Base-by-base conservation (phyloP, 2,113 vertebrate species). In the Sturnira hondurensis region DNA sequence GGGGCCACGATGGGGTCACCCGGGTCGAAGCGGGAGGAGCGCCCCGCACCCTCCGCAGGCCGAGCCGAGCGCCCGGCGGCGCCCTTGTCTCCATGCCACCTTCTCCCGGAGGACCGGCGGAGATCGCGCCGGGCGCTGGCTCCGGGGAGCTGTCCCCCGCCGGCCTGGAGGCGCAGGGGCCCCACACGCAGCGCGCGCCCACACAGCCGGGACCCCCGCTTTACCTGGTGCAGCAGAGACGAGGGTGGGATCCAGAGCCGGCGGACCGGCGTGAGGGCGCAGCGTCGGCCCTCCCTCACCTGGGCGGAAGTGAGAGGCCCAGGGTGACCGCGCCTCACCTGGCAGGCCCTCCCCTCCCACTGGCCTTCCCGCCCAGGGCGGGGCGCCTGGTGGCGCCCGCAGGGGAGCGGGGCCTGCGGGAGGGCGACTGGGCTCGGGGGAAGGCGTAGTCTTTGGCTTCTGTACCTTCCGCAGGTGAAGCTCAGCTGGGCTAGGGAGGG, bases 281-380 rank as follows among this genome's bases (percentile, higher is more conserved):
- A 10, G 38, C n/a, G 52, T 4, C 54, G 14, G 47, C 73, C 78
- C 82, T 82, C 11, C 73, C 96, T 96, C 91, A 97, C 96, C 97
- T 97, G 97, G 93, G 91, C 96, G 97, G 96, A 97, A 97, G 95
- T 94, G 91, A n/a, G 71, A 61, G 87, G 81, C 94, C 58, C 33
- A 0, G 73, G 70, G 85, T n/a, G 83, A 36, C 77, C 81, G 88
- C 94, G 86, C 96, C 96, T 96, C 97, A 97, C 97, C 96, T 97
- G 97, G 95, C 89, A 86, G 92, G 91, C 92, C 95, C 92, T 67
- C 63, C 96, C 93, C 91, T 61, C 31, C 22, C 84, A 11, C 41
- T 41, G 63, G 56, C 85, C 86, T 93, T 84, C 91, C 93, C 31
- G 68, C 33, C 87, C 9, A 24, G 97, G 97, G 93, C 94, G 93